phyloP scores from a whole-genome alignment of 2,113 vertebrate species.

The Narcine bancroftii region DNA sequence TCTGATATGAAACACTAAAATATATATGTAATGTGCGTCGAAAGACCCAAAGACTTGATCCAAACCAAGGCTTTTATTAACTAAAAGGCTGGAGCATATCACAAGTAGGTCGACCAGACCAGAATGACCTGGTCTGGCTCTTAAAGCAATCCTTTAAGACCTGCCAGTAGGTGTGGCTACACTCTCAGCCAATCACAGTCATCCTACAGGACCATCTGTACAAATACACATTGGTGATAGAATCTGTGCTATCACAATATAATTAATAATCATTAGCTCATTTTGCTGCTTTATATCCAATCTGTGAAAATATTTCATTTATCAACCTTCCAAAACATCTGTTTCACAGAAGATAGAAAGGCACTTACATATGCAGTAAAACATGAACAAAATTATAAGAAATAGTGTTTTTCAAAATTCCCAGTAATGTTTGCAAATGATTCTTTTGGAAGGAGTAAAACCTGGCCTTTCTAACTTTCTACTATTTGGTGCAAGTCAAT shows the following conservation, averaged over 20 bases:
- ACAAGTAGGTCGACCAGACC: no score
- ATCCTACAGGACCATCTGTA: no score
- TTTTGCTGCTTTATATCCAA: background rate
- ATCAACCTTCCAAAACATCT: background rate
- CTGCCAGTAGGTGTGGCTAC: no score
- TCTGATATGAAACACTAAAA: background rate
- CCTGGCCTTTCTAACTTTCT: background rate
- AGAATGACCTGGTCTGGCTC: no score
- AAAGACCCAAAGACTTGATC: no score
- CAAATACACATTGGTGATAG: no score
- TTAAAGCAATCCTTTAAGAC: no score
- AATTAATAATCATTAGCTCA: background rate
- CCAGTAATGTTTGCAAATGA: background rate
- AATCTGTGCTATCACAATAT: no score
- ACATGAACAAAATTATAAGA: background rate
- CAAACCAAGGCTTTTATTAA: no score
- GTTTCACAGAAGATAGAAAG: background rate
- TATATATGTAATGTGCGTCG: no score
- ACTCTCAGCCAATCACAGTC: no score
- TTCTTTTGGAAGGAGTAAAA: background rate
- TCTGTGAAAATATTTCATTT: background rate
- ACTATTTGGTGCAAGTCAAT: background rate
- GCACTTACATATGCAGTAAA: background rate
- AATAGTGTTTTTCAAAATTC: background rate
- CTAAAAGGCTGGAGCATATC: no score